Conservation (phyloP, 2,888 invertebrate genomes). For the Ctenicera cuprea region DNA sequence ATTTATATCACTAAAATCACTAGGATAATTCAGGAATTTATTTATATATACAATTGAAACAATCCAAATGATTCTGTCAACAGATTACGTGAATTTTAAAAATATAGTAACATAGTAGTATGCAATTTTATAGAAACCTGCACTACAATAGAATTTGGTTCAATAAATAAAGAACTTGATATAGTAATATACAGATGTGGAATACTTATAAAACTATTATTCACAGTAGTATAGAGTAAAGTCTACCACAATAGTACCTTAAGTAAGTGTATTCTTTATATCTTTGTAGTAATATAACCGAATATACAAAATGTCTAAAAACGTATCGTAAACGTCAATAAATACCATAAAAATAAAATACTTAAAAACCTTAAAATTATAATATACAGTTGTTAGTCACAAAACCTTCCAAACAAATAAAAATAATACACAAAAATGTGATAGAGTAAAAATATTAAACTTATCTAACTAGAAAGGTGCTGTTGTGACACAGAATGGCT, state of each 20-base stretch:
- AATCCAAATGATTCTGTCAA: constrained; percentile 42
- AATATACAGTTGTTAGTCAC: constrained; percentile 29
- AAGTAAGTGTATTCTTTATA: constrained; percentile 33
- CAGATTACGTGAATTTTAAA: constrained; percentile 39
- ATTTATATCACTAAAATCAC: constrained; percentile 39
- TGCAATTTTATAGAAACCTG: constrained; percentile 44
- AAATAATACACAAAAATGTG: constrained; percentile 34
- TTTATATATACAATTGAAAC: constrained; percentile 46
- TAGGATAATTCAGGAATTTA: constrained; percentile 46
- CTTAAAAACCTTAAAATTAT: constrained; percentile 11
- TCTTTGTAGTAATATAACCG: constrained; percentile 31
- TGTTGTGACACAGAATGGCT: constrained; percentile 66
- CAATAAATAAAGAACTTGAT: constrained; percentile 51
- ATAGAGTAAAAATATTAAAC: constrained; percentile 33
- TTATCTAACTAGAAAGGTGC: constrained; percentile 41
- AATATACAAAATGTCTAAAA: constrained; percentile 39
- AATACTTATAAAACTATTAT: constrained; percentile 51
- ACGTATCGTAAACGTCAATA: constrained; percentile 25
- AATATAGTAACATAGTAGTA: constrained; percentile 41
- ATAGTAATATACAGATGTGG: constrained; percentile 45
- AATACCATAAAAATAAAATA: constrained; percentile 31
- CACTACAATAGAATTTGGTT: constrained; percentile 46
- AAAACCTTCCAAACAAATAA: constrained; percentile 36
- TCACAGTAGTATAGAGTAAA: constrained; percentile 45
- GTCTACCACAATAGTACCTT: constrained; percentile 38